Evolutionary conservation across 2,888 invertebrate species (phyloP), one percentile per base, ranked within the genome.

Genomic region (Mimachlamys varia): DNA sequence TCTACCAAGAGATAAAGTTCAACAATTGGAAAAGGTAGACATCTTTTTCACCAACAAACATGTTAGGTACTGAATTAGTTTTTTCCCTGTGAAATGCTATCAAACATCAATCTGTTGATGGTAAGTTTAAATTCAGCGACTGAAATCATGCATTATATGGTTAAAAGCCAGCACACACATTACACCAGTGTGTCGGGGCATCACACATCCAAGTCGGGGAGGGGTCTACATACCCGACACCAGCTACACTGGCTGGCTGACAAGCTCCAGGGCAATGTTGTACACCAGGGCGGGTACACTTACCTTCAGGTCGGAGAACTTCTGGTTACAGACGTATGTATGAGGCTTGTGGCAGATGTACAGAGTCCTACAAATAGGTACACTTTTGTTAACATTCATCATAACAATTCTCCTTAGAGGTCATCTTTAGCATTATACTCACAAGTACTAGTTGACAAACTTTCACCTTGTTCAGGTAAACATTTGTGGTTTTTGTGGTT

Each of bases 291-390:
- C 19, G 22, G 22, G 22, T 3, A 62, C 38, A 90, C 94, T 93
- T 93, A 96, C 96, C 94, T 95, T 96, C 27, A 96, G 91, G 89
- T 96, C 96, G 10, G 96, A 95, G 90, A 95, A 93, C 88, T 95
- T 95, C 88, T 95, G 93, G 88, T 95, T 95, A 90, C 95, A 94
- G 17, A 94, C 94, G 91, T 96, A 96, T 15, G 96, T 96, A 76
- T 94, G 92, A 19, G 96, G 95, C 93, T 96, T 96, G 94, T 97
- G 97, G 92, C 95, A 96, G 89, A 96, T 95, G 92, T 95, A 95
- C 91, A 97, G 92, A 0, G 96, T 96, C 92, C 97, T 97, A 76
- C 15, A 33, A 76, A 76, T 76, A 76, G 5, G 33, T 62, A 62
- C 22, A 62, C 27, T 53, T 88, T 88, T 22, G 33, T 88, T 22